Percentiles rank a stretch among this genome's conserved stretches.
phyloP scores from a whole-genome alignment of 1,140 invertebrate genomes.

The Batillaria attramentaria region DNA sequence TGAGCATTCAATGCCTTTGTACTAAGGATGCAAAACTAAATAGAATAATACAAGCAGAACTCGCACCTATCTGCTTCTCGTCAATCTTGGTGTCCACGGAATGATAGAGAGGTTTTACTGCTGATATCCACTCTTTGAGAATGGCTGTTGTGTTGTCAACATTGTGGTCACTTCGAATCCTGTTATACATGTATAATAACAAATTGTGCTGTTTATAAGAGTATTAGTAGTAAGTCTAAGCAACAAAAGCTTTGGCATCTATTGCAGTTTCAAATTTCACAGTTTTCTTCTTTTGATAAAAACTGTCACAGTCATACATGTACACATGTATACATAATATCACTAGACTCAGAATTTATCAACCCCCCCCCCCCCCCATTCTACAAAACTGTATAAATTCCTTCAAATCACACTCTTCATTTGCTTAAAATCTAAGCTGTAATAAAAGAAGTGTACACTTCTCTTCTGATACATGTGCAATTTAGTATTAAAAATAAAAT shows the following conservation, averaged over 20 bases:
- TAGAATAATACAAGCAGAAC: background rate
- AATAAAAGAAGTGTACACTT: too few species aligned
- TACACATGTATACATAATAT: too few species aligned
- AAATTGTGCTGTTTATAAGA: background rate
- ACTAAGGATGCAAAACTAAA: background rate
- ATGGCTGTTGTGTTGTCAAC: slow-evolving; percentile 74
- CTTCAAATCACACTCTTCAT: background rate
- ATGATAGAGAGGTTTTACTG: slow-evolving; percentile 80
- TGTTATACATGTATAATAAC: slow-evolving; percentile 69
- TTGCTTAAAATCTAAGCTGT: too few species aligned
- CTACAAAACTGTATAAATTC: background rate
- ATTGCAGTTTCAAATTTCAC: background rate
- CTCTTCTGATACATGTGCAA: too few species aligned
- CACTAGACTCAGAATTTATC: too few species aligned
- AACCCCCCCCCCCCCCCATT: background rate
- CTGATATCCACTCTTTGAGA: slow-evolving; percentile 82
- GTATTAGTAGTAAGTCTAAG: background rate
- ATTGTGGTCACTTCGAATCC: slow-evolving; percentile 88
- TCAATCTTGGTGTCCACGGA: slow-evolving; percentile 79
- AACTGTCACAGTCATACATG: background rate
- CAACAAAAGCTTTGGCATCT: background rate
- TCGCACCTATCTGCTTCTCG: slow-evolving; percentile 70
- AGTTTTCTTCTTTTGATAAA: background rate
- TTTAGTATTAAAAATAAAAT: too few species aligned
- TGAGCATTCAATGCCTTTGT: background rate